Percentiles rank a stretch among this genome's conserved stretches.
These are phyloP conservation scores for Calephelis virginiensis DNA, from an alignment of 1,140 invertebrate species.

Conservation along the genomic window DNA sequence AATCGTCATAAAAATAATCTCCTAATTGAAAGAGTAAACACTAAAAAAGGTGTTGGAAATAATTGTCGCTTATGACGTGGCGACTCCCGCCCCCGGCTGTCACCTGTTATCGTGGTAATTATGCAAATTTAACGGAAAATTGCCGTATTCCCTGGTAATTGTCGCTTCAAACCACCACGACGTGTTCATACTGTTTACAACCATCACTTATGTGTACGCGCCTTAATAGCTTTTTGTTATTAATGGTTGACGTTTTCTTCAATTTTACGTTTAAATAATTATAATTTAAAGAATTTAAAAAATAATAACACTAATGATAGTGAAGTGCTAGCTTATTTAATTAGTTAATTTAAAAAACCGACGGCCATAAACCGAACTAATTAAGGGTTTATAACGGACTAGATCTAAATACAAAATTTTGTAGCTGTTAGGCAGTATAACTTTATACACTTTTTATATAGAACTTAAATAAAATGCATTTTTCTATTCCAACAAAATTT, in stretches of 20 bases:
- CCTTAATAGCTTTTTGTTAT: constrained; percentile 8
- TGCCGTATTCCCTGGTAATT: constrained; percentile 32
- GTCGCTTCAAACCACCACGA: constrained; percentile 25
- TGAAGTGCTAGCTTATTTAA: too few relatives aligned
- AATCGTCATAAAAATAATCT: constrained; percentile 25
- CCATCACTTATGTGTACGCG: constrained; percentile 31
- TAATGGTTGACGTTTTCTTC: not conserved
- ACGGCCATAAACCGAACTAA: too few relatives aligned
- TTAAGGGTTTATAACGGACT: too few relatives aligned
- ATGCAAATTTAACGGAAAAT: constrained; percentile 54
- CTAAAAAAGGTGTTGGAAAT: constrained; percentile 25
- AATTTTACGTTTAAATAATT: too few relatives aligned
- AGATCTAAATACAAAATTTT: too few relatives aligned
- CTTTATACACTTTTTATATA: too few relatives aligned
- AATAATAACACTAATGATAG: too few relatives aligned
- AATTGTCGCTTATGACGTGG: constrained; percentile 37
- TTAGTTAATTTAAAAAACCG: too few relatives aligned
- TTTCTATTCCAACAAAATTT: too few relatives aligned
- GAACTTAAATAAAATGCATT: too few relatives aligned
- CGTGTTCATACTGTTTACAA: constrained; percentile 29
- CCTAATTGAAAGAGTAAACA: constrained; percentile 45
- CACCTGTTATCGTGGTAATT: constrained; percentile 39
- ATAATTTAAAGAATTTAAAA: too few relatives aligned
- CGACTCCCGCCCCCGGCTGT: constrained; percentile 33
- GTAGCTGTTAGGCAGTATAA: too few relatives aligned